These are phyloP conservation scores for Dasypus novemcinctus DNA, from an alignment of 2,113 vertebrate species.

Conservation along the genomic window DNA sequence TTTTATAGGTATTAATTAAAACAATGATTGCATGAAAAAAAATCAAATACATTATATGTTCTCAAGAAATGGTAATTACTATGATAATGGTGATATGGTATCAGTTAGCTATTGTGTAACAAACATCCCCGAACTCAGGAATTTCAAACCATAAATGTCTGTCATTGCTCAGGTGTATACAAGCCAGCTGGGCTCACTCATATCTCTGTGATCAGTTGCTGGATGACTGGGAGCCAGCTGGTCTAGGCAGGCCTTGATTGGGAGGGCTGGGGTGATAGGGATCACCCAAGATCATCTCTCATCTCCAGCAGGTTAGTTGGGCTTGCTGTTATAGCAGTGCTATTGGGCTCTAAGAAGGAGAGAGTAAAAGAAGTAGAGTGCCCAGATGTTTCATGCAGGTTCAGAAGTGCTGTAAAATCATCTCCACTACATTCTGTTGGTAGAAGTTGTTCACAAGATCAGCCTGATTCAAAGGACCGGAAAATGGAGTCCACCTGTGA, in stretches of 20 bases:
- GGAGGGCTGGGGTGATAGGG: fast-evolving
- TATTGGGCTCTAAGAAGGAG: background rate
- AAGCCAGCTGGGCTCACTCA: background rate
- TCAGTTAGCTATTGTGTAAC: background rate
- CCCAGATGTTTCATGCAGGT: background rate
- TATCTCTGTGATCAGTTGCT: fast-evolving
- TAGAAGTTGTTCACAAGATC: background rate
- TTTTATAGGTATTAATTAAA: background rate
- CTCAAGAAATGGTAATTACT: fast-evolving
- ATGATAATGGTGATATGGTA: too few relatives aligned
- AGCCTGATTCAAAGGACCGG: background rate
- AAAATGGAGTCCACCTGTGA: fast-evolving
- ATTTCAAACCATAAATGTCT: background rate
- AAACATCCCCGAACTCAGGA: background rate
- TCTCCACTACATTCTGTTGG: fast-evolving
- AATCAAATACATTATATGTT: too few relatives aligned
- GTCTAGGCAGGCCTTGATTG: fast-evolving
- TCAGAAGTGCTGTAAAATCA: background rate
- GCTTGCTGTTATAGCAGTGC: fast-evolving
- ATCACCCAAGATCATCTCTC: too few relatives aligned
- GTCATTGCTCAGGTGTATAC: fast-evolving
- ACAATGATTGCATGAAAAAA: background rate
- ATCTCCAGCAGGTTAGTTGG: background rate
- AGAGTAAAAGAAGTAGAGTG: fast-evolving
- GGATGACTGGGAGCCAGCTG: background rate